Evolutionary conservation across 92 coral and sea anemone species (phyloP).

Genomic region (Phymanthus crucifer): DNA sequence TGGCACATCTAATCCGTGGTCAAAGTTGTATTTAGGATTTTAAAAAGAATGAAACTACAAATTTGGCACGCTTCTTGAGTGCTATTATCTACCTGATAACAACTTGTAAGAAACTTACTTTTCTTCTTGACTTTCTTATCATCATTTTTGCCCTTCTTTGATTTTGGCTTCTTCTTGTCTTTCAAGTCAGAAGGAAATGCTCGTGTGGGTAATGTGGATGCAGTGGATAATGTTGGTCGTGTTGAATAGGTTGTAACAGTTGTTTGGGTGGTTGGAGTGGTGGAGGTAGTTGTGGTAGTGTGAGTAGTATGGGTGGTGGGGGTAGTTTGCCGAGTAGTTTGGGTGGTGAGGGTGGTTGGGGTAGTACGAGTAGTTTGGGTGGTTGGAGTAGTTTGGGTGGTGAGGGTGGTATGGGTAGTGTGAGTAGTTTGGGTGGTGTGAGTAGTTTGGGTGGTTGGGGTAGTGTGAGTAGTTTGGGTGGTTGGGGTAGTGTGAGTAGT

Average conservation of each 20-base stretch:
- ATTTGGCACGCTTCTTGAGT: too few relatives aligned
- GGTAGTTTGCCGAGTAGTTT: background rate
- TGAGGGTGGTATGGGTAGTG: background rate
- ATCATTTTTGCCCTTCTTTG: background rate
- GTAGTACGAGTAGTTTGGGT: background rate
- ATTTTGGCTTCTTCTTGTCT: background rate
- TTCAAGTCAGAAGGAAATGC: background rate
- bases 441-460: background rate
- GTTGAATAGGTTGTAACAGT: background rate
- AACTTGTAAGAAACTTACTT: background rate
- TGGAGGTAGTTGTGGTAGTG: conserved; percentile 3
- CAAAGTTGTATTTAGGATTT: too few relatives aligned
- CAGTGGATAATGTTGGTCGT: background rate
- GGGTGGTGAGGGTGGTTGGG: background rate
- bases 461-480: background rate
- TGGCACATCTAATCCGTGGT: too few relatives aligned
- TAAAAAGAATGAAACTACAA: background rate
- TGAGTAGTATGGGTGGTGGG: conserved; percentile 5
- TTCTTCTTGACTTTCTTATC: background rate
- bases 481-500: background rate
- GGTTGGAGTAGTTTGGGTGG: background rate
- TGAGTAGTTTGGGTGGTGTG: too few relatives aligned
- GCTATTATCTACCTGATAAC: too few relatives aligned
- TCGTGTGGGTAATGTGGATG: background rate
- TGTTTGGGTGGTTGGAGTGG: conserved; percentile 2